These are phyloP conservation scores for Norana najaformis DNA, from an alignment of 2,888 invertebrate species.

Conservation along the genomic window DNA sequence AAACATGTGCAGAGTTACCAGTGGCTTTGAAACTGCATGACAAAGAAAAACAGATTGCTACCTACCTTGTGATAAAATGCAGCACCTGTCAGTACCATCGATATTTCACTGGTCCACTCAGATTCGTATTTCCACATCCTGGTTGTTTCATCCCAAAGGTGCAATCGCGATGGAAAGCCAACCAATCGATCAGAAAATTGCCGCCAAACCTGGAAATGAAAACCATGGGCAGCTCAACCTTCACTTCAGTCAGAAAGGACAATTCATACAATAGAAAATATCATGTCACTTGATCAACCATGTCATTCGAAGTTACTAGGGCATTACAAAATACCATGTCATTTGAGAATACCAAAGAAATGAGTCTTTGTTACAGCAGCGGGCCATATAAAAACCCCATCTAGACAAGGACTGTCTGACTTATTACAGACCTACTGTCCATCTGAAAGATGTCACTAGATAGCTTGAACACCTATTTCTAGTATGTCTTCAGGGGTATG, in stretches of 20 bases:
- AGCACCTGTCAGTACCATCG: slow-evolving; percentile 93
- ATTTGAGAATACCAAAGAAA: too few relatives aligned
- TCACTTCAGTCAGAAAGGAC: not conserved
- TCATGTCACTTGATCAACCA: not conserved
- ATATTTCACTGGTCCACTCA: slow-evolving; percentile 91
- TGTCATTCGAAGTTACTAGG: not conserved
- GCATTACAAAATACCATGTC: not conserved
- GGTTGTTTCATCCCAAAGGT: slow-evolving; percentile 88
- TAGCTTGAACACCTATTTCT: too few relatives aligned
- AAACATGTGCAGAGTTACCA: too few relatives aligned
- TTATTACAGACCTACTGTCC: too few relatives aligned
- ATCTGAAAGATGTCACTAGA: too few relatives aligned
- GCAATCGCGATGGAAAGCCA: slow-evolving; percentile 91
- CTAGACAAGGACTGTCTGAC: too few relatives aligned
- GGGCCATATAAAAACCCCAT: too few relatives aligned
- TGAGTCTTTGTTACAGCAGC: too few relatives aligned
- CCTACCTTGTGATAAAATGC: slow-evolving; percentile 89
- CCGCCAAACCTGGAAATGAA: slow-evolving; percentile 82
- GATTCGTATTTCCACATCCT: slow-evolving; percentile 89
- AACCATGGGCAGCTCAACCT: not conserved
- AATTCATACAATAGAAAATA: not conserved
- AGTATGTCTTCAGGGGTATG: too few relatives aligned
- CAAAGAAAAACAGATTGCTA: not conserved
- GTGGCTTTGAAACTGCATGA: not conserved
- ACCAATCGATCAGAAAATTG: slow-evolving; percentile 95